These are phyloP conservation scores for Cavia porcellus DNA, from an alignment of 2,113 vertebrate genomes.

Conservation along the genomic window DNA sequence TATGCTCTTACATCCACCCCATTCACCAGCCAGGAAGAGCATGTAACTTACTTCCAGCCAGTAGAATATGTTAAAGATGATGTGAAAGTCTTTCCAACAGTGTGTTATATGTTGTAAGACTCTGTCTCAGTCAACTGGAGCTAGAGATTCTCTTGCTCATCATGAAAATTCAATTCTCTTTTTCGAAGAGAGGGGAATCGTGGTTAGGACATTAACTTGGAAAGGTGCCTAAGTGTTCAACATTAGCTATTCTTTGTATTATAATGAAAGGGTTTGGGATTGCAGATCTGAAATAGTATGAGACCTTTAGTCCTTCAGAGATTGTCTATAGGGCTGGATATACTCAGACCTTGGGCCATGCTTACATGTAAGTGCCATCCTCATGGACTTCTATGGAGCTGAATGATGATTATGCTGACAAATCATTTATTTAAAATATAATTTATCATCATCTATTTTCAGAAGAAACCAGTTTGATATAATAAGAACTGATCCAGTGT, in stretches of 20 bases:
- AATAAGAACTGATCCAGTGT: not conserved
- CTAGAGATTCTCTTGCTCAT: not conserved
- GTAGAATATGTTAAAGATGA: too few species aligned
- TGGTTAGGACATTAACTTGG: not conserved
- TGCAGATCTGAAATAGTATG: not conserved
- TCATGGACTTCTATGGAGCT: not conserved
- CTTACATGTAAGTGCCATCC: not conserved
- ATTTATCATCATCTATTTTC: not conserved
- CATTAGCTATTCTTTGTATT: not conserved
- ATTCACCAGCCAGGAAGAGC: not conserved
- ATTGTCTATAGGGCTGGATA: not conserved
- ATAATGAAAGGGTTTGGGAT: not conserved
- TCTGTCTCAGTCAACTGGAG: not conserved
- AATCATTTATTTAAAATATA: not conserved
- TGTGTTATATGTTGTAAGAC: not conserved
- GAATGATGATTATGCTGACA: not conserved
- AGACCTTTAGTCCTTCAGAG: not conserved
- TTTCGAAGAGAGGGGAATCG: not conserved
- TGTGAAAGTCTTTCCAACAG: accelerated
- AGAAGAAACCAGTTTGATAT: not conserved
- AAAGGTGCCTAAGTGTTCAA: not conserved
- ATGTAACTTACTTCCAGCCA: not conserved
- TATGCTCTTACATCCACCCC: accelerated
- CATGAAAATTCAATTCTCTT: not conserved
- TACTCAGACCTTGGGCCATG: not conserved